Percentiles rank a stretch among this genome's conserved stretches.
Evolutionary conservation across 1,140 invertebrate genomes (phyloP).

Genomic region (Pseudomyrmex flavicornis): DNA sequence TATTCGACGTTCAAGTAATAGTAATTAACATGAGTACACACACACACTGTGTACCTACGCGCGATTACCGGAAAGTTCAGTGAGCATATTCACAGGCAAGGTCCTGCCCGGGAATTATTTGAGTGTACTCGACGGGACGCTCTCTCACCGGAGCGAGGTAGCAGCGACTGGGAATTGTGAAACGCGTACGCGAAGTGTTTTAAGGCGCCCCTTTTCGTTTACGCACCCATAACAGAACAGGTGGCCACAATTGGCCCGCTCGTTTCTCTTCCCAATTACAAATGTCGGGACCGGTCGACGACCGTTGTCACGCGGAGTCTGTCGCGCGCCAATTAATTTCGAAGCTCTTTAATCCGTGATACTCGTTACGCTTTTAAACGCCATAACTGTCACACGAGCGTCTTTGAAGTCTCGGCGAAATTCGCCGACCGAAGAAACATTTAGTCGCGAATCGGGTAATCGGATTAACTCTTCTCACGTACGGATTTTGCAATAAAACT

Average conservation of each 20-base stretch:
- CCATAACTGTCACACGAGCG: slow-evolving; percentile 30
- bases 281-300: slow-evolving; percentile 27
- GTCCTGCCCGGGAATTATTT: slow-evolving; percentile 21
- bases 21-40: neutral
- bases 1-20: neutral
- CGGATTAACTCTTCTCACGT: neutral
- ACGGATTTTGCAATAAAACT: neutral
- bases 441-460: neutral
- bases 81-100: neutral
- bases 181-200: slow-evolving; percentile 52
- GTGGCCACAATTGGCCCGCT: slow-evolving; percentile 53
- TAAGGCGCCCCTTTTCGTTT: slow-evolving; percentile 47
- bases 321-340: slow-evolving; percentile 56
- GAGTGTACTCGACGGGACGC: slow-evolving; percentile 49
- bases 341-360: slow-evolving; percentile 44
- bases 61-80: neutral
- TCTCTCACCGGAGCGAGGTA: slow-evolving; percentile 24
- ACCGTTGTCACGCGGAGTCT: neutral
- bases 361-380: slow-evolving; percentile 36
- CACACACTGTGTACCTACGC: too few species aligned
- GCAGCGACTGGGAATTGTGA: slow-evolving; percentile 33
- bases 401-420: slow-evolving; percentile 22
- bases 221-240: slow-evolving; percentile 53
- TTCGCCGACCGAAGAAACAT: slow-evolving; percentile 5
- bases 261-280: slow-evolving; percentile 56